Conservation (phyloP, 1,140 invertebrate species). For the Pseudomyrmex pallidus region DNA sequence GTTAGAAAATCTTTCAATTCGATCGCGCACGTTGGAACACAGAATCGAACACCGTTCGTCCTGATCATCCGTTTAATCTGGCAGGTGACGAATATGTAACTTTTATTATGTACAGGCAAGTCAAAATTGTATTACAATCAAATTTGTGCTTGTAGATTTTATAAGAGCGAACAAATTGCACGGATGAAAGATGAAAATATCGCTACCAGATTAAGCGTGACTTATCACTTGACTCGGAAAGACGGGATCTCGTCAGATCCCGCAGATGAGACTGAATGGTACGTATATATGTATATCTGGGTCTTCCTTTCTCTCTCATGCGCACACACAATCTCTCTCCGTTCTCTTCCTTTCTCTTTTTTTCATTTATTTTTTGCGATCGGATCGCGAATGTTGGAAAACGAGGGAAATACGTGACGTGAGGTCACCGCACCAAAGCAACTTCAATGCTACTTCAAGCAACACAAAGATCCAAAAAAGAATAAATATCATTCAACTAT, state of each 20-base stretch:
- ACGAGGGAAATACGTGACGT: conserved; percentile 68
- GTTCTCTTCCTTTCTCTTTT: conserved; percentile 52
- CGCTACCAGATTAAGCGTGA: conserved; percentile 33
- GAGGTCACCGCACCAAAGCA: conserved; percentile 77
- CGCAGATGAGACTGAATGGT: conserved; percentile 40
- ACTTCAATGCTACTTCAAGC: conserved; percentile 74
- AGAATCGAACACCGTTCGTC: conserved; percentile 26
- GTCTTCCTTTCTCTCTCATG: conserved; percentile 52
- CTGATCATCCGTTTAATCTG: conserved; percentile 14
- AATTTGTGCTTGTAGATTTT: background rate
- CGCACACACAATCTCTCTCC: conserved; percentile 11
- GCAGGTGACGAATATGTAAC: conserved; percentile 2
- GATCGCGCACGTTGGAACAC: conserved; percentile 8
- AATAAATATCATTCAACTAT: no score
- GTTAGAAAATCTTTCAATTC: conserved; percentile 27
- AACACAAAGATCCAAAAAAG: background rate
- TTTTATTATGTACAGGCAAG: background rate
- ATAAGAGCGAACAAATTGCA: background rate
- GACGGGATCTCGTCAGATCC: conserved; percentile 43
- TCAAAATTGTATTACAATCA: background rate
- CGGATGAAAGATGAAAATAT: background rate
- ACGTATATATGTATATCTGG: conserved; percentile 20
- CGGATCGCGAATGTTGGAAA: conserved; percentile 29
- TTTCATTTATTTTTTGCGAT: conserved; percentile 50
- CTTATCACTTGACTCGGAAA: conserved; percentile 15